Evolutionary conservation across 1,140 invertebrate genomes (phyloP), one percentile per base, ranked within the genome.

Genomic region (Euschistus heros): DNA sequence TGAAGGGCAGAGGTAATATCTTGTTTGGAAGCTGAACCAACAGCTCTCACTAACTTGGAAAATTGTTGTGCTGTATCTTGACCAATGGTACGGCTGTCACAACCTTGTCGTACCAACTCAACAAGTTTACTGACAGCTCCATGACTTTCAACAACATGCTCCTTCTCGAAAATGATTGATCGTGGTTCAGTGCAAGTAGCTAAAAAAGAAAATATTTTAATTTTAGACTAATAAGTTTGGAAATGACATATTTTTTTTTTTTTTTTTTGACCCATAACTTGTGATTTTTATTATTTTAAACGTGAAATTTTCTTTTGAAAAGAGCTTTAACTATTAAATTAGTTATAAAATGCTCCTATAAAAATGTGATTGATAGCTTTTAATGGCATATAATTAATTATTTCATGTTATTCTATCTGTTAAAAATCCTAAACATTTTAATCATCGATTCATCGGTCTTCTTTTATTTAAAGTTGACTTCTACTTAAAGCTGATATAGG

Each of bases 1-100:
- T 79, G 76, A 69, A 83, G 87, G 0, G 84, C 81, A 24, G 80
- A 77, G 10, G 86, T 68, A n/a, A 91, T 77, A 67, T 91, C 87
- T 7, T 84, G 81, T 66, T 85, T 85, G 67, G 73, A 83, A 24
- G 82, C 81, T 1, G 74, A 73, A 26, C 83, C 77, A 6, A 91
- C 71, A 6, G 87, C 77, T 72, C 83, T 82, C 27, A 88, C 80
- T 24, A 91, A 76, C 55, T 85, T 80, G 7, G 80, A 77, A 71
- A 89, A 88, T 59, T 80, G 75, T 17, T 80, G 78, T 3, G 88
- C 88, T 87, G 67, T 0, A 82, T 80, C 0, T 75, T 73, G 1
- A 78, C 18, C 50, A 10, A 63, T 14, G 5, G 24, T 17, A 37
- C 42, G 24, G n/a, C 24, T 62, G 8, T 60, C 57, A 20, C 20